These are phyloP conservation scores for Chitala chitala DNA, from an alignment of 2,113 vertebrate genomes.

Conservation along the genomic window DNA sequence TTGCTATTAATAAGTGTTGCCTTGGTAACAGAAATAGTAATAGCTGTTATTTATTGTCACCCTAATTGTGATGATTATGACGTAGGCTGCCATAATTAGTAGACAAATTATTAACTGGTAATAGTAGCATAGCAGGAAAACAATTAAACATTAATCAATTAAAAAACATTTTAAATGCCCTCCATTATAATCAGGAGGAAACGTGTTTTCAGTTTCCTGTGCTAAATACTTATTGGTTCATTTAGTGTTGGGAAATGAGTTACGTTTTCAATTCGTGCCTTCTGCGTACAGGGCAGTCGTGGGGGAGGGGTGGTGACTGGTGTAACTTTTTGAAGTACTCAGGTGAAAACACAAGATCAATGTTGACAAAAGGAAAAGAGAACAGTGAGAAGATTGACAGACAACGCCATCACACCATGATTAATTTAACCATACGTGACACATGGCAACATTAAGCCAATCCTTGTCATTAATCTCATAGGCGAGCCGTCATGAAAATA, in stretches of 20 bases:
- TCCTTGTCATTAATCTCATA: slow-evolving; percentile 44
- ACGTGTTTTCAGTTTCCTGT: background rate
- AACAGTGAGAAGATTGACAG: background rate
- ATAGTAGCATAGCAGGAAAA: slow-evolving; percentile 37
- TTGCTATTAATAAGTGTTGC: slow-evolving; percentile 36
- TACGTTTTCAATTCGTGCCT: background rate
- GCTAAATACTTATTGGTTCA: background rate
- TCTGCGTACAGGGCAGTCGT: too few species aligned
- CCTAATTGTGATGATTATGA: slow-evolving; percentile 52
- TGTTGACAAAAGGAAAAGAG: background rate
- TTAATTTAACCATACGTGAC: slow-evolving; percentile 37
- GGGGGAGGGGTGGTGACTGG: background rate
- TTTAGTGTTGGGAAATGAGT: background rate
- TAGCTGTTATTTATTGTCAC: slow-evolving; percentile 44
- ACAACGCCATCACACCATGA: slow-evolving; percentile 19
- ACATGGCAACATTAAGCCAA: slow-evolving; percentile 45
- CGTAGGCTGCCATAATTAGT: slow-evolving; percentile 57
- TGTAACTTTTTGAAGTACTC: background rate
- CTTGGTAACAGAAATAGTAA: slow-evolving; percentile 39
- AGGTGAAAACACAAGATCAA: background rate
- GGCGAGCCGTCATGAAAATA: slow-evolving; percentile 33
- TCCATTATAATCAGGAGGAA: background rate
- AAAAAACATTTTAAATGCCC: background rate
- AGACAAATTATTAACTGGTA: slow-evolving; percentile 44
- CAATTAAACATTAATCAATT: slow-evolving; percentile 36